Percentiles rank a stretch among this genome's conserved stretches.
These are phyloP conservation scores for Dallia pectoralis DNA, from an alignment of 2,797 vertebrate species.

Conservation along the genomic window DNA sequence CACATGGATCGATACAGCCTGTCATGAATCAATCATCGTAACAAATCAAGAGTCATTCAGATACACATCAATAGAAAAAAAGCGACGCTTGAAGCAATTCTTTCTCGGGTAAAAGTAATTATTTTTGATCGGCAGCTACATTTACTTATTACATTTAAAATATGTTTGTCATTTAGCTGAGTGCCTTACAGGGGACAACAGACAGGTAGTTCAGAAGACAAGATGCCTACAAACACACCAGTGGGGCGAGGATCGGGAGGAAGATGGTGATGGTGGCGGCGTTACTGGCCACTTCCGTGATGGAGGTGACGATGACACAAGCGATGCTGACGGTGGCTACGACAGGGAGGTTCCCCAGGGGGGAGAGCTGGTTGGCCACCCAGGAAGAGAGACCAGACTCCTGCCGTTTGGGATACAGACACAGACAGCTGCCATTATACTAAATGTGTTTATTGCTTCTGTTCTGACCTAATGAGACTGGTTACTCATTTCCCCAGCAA, in stretches of 20 bases:
- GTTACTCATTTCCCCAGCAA: no score
- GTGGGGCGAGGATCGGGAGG: slow-evolving; percentile 85
- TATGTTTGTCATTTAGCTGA: background rate
- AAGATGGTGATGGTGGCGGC: slow-evolving; percentile 89
- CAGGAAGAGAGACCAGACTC: slow-evolving; percentile 84
- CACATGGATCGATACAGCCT: slow-evolving; percentile 88
- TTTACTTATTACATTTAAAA: background rate
- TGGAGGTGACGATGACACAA: slow-evolving; percentile 84
- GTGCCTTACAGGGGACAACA: background rate
- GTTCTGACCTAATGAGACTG: background rate
- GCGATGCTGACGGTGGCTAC: slow-evolving; percentile 78
- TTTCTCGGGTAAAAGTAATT: no score
- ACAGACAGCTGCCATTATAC: background rate
- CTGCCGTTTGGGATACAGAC: slow-evolving; percentile 61
- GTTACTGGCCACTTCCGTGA: slow-evolving; percentile 92
- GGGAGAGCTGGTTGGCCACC: slow-evolving; percentile 84
- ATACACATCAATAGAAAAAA: background rate
- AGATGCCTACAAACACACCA: slow-evolving; percentile 75
- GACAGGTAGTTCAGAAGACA: background rate
- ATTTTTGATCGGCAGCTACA: no score
- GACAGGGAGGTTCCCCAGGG: slow-evolving; percentile 81
- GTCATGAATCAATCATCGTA: slow-evolving; percentile 3
- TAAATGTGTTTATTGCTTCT: background rate
- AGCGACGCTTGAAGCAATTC: no score
- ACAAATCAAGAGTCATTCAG: slow-evolving; percentile 10